phyloP scores from a whole-genome alignment of 1,140 invertebrate genomes.

The Saccostrea glomerata region DNA sequence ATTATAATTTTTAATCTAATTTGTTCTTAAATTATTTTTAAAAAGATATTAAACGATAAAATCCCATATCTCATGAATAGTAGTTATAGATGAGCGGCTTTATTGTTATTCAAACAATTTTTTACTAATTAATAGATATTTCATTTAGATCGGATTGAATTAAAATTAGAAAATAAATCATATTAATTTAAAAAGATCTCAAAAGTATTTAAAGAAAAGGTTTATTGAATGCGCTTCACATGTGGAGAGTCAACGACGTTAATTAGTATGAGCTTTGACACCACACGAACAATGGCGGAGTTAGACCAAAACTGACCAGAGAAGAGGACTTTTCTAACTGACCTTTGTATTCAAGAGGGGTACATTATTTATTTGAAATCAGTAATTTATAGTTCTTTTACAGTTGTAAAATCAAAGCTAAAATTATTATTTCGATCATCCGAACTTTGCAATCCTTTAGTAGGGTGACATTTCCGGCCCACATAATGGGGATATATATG shows the following conservation, averaged over 20 bases:
- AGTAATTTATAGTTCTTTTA: background rate
- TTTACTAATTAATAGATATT: no score
- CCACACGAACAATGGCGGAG: conserved; percentile 10
- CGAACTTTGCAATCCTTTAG: background rate
- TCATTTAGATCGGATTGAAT: no score
- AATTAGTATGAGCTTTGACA: background rate
- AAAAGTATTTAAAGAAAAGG: no score
- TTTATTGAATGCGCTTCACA: no score
- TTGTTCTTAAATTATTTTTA: no score
- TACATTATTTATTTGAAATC: background rate
- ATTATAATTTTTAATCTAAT: no score
- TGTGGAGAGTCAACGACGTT: background rate
- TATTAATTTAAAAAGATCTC: no score
- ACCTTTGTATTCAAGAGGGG: background rate
- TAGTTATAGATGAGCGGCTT: no score
- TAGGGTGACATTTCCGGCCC: background rate
- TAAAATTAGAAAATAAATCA: no score
- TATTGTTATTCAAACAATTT: no score
- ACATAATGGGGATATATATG: background rate
- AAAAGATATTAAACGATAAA: no score
- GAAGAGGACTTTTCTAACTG: background rate
- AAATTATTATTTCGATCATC: background rate
- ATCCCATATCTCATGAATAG: no score
- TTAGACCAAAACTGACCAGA: background rate
- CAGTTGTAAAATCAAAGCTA: background rate